phyloP scores from a whole-genome alignment of 2,888 invertebrate genomes.

The Agrenia bidenticulata region DNA sequence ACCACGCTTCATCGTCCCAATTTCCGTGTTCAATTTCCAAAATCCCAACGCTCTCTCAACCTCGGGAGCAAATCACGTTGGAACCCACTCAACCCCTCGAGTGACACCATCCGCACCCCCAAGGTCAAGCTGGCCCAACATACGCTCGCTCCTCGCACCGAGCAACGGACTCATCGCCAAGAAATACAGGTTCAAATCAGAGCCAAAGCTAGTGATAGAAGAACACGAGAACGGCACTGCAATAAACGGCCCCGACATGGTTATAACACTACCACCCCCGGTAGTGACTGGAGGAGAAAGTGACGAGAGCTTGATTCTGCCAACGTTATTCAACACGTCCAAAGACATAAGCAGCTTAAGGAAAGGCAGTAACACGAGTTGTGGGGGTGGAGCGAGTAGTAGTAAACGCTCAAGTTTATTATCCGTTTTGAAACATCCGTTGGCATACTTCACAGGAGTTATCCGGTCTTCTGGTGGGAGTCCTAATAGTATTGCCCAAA shows the following conservation, averaged over 20 bases:
- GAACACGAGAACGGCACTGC: slow-evolving; percentile 14
- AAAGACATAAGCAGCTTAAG: slow-evolving; percentile 20
- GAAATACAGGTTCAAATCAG: slow-evolving; percentile 42
- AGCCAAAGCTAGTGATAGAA: slow-evolving; percentile 34
- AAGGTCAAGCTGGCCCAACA: slow-evolving; percentile 50
- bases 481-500: not conserved
- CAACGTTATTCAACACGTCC: not conserved
- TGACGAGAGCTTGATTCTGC: slow-evolving; percentile 2
- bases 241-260: not conserved
- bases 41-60: slow-evolving; percentile 6
- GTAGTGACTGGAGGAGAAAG: not conserved
- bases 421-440: slow-evolving; percentile 43
- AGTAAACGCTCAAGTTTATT: slow-evolving; percentile 38
- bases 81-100: slow-evolving; percentile 13
- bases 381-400: slow-evolving; percentile 3
- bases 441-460: slow-evolving; percentile 41
- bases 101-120: slow-evolving; percentile 29
- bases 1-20: slow-evolving; percentile 50
- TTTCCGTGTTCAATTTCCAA: slow-evolving; percentile 46
- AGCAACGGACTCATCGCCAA: slow-evolving; percentile 31
- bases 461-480: slow-evolving; percentile 20
- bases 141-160: slow-evolving; percentile 24
- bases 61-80: not conserved
- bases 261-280: not conserved
- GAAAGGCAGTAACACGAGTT: slow-evolving; percentile 40